Evolutionary conservation across 2,113 vertebrate species (phyloP).

Genomic region (Actinemys pallida): DNA sequence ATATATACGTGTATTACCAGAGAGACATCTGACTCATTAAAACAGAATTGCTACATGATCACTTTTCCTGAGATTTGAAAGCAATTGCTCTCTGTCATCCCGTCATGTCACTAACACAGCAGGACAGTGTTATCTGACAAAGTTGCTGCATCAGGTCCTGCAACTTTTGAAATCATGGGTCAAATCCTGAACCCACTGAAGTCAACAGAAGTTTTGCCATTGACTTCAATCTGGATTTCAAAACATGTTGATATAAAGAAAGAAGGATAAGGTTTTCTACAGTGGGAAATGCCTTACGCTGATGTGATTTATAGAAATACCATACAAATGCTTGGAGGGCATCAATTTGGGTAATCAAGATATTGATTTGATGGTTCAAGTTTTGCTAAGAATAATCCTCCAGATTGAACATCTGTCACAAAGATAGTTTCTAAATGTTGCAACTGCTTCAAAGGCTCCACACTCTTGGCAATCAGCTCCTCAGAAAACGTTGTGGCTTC

Average conservation of each 20-base stretch:
- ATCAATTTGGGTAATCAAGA: too few relatives aligned
- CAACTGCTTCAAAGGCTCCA: not conserved
- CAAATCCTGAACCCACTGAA: not conserved
- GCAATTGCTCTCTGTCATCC: not conserved
- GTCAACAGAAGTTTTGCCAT: not conserved
- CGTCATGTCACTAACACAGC: not conserved
- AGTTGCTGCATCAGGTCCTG: not conserved
- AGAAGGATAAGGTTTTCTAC: too few relatives aligned
- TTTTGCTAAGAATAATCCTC: not conserved
- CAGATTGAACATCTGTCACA: not conserved
- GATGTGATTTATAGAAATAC: too few relatives aligned
- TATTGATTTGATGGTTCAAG: too few relatives aligned
- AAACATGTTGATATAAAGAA: too few relatives aligned
- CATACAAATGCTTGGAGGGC: too few relatives aligned
- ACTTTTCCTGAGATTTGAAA: accelerated
- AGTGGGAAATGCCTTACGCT: too few relatives aligned
- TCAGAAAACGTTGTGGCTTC: not conserved
- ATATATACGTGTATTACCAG: not conserved
- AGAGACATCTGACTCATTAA: not conserved
- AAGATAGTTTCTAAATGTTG: not conserved
- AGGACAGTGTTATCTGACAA: not conserved
- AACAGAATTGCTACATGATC: not conserved
- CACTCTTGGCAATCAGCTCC: not conserved
- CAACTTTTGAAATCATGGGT: not conserved
- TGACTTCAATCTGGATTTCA: too few relatives aligned